Conservation (phyloP, 2,113 vertebrate genomes). For the Aviceda subcristata region DNA sequence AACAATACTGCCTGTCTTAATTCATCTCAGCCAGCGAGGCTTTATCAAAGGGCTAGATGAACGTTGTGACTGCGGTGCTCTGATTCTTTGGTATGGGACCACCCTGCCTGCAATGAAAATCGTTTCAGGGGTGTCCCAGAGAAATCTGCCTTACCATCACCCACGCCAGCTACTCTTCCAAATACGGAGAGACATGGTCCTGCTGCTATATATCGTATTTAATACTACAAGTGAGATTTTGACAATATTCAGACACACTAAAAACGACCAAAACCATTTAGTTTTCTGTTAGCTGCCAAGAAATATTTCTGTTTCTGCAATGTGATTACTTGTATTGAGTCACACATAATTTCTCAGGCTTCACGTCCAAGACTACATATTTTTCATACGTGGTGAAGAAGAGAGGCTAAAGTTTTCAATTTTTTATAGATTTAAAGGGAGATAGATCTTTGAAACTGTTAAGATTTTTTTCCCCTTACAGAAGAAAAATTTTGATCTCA, state of each 20-base stretch:
- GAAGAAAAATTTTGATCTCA: background rate
- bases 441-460: background rate
- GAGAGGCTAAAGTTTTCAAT: background rate
- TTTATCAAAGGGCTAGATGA: background rate
- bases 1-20: background rate
- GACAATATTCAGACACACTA: background rate
- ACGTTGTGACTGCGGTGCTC: too few relatives aligned
- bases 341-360: background rate
- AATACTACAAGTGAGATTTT: background rate
- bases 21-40: background rate
- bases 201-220: background rate
- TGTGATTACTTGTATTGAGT: background rate
- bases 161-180: background rate
- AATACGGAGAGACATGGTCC: accelerated
- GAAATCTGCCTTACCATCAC: background rate
- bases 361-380: background rate
- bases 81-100: background rate
- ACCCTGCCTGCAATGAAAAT: background rate
- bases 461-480: background rate
- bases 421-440: background rate
- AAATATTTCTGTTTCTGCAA: background rate
- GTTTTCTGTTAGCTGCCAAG: background rate
- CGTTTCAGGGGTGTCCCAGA: background rate
- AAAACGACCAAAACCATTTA: background rate
- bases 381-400: background rate